Evolutionary conservation across 1,140 invertebrate species (phyloP).

Genomic region (Neodiprion pinetum): DNA sequence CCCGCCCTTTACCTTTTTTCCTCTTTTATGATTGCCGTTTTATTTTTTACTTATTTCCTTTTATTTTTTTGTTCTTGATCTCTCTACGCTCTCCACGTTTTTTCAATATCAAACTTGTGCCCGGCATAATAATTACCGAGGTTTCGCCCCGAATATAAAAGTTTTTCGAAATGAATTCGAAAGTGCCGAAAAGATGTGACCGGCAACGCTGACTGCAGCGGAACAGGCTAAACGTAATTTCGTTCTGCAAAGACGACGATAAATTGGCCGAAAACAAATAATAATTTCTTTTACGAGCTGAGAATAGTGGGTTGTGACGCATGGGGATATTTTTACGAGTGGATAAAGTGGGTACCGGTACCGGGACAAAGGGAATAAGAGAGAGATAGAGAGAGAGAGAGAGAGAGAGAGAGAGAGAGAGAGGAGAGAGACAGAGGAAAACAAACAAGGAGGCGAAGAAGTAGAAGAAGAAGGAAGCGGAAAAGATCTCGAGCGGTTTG

Average conservation of each 20-base stretch:
- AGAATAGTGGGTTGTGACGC: background rate
- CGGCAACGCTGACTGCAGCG: too few species aligned
- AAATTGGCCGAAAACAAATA: background rate
- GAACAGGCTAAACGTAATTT: too few species aligned
- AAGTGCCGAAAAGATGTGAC: too few species aligned
- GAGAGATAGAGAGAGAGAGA: background rate
- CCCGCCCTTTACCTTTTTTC: background rate
- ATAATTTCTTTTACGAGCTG: background rate
- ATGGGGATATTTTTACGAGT: slow-evolving; percentile 1
- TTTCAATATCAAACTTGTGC: too few species aligned
- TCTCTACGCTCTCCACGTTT: background rate
- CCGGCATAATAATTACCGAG: too few species aligned
- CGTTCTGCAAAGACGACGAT: too few species aligned
- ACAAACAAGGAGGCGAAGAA: background rate
- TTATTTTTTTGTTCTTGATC: background rate
- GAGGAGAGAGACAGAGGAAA: background rate
- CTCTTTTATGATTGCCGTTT: background rate
- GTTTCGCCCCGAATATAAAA: too few species aligned
- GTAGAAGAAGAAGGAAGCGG: background rate
- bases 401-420: background rate
- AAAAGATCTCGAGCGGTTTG: background rate
- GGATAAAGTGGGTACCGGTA: background rate
- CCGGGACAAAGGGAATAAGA: background rate
- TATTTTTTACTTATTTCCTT: background rate
- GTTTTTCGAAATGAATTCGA: too few species aligned